Evolutionary conservation across 2,797 vertebrate genomes (phyloP).

Genomic region (Margarornis squamiger): DNA sequence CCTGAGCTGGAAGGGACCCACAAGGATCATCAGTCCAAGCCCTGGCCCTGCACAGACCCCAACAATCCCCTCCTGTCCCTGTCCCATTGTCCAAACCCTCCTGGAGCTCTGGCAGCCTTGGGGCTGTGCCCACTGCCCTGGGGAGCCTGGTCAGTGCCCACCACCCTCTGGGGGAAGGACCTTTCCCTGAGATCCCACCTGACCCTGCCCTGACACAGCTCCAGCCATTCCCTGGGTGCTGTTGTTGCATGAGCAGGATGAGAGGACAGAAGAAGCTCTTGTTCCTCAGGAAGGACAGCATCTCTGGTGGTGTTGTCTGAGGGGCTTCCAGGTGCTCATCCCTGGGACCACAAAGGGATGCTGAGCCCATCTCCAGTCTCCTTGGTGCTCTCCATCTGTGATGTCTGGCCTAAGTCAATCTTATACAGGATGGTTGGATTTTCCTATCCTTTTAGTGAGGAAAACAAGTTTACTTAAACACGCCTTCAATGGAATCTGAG

Average conservation of each 20-base stretch:
- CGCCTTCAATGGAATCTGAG: not conserved
- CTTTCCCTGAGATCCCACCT: not conserved
- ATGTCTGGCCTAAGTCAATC: not conserved
- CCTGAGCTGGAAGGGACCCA: not conserved
- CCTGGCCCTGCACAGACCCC: not conserved
- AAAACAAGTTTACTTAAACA: not conserved
- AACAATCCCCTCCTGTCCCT: no score
- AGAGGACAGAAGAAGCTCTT: accelerated
- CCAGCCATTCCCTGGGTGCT: not conserved
- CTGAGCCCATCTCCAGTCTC: not conserved
- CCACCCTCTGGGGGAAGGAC: not conserved
- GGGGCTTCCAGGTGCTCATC: not conserved
- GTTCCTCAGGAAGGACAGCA: accelerated
- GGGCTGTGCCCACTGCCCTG: not conserved
- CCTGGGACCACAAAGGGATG: accelerated
- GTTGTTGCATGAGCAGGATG: accelerated
- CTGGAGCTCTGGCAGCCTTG: not conserved
- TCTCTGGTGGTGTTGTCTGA: accelerated
- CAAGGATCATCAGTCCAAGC: not conserved
- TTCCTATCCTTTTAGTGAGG: not conserved
- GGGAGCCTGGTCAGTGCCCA: not conserved
- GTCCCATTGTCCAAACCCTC: accelerated
- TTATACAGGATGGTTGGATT: not conserved
- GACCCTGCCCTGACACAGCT: not conserved
- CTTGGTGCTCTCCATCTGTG: accelerated